These are phyloP conservation scores for Hyles lineata DNA, from an alignment of 2,888 invertebrate genomes.

Conservation along the genomic window DNA sequence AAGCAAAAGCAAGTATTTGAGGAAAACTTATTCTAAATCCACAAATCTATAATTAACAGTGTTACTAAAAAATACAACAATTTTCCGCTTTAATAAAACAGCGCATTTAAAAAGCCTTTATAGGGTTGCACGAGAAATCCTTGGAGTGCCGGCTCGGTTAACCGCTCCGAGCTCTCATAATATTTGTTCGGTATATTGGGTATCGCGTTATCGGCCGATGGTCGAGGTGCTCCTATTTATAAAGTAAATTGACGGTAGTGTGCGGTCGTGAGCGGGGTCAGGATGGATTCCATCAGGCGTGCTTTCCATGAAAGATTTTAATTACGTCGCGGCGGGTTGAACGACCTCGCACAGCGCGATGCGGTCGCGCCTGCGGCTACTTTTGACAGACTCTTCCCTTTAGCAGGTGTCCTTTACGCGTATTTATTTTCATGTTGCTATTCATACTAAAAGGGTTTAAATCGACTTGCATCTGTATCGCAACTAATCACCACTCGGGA, in stretches of 20 bases:
- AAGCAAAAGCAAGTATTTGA: neutral
- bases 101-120: neutral
- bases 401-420: conserved; percentile 59
- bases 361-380: conserved; percentile 61
- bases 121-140: neutral
- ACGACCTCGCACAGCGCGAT: conserved; percentile 59
- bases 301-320: conserved; percentile 84
- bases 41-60: neutral
- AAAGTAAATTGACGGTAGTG: conserved; percentile 56
- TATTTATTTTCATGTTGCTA: conserved; percentile 36
- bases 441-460: conserved; percentile 6
- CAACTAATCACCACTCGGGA: neutral
- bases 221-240: conserved; percentile 72
- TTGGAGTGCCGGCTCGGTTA: neutral
- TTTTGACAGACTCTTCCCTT: conserved; percentile 62
- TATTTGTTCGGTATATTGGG: conserved; percentile 41
- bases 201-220: conserved; percentile 34
- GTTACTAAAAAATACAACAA: neutral
- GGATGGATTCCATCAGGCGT: conserved; percentile 80
- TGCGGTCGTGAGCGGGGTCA: conserved; percentile 77
- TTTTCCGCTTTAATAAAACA: neutral
- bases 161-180: conserved; percentile 26
- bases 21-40: neutral
- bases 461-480: neutral
- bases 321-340: conserved; percentile 77